Evolutionary conservation across 2,797 vertebrate genomes (phyloP), one percentile per base, ranked within the genome.

Genomic region (Astyanax mexicanus): DNA sequence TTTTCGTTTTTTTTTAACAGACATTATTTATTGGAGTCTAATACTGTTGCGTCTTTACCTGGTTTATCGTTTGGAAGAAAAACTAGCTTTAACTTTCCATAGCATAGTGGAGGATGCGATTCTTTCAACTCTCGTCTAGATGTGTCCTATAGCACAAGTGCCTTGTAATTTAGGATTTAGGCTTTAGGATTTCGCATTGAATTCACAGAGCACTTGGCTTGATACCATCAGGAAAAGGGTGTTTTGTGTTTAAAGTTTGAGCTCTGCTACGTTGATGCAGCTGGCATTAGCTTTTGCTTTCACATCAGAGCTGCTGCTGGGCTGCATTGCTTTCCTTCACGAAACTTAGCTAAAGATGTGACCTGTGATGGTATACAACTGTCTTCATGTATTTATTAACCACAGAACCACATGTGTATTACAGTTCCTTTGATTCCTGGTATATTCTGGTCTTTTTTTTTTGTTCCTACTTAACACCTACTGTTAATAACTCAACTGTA

Each of bases 81-180:
- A 52, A 23, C 21, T 23, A 52, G 21, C 21, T 23, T 52, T 52
- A 10, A 52, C 49, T 11, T 21, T 21, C 9, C 2, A 3, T 9
- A 11, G 11, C 9, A 8, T 23, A 8, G n/a, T 23, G 23, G 51
- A 27, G 23, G 25, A 17, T 32, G 8, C 3, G 5, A 57, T 60
- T 19, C n/a, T 37, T 21, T 35, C 13, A 1, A 3, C 27, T 55
- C 25, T 55, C n/a, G 52, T 58, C 15, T 32, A 17, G 37, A 4
- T 23, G 15, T 19, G 15, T 42, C 27, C n/a, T 37, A 23, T 42
- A 60, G 69, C 25, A 45, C 25, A 72, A 45, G 69, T 73, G 71
- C 71, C 47, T 64, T 52, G 45, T 64, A 38, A 64, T 52, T 37
- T n/a, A n/a, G n/a, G n/a, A n/a, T n/a, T n/a, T n/a, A n/a, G n/a